Conservation (phyloP, 2,888 invertebrate genomes). For the Rutpela maculata region DNA sequence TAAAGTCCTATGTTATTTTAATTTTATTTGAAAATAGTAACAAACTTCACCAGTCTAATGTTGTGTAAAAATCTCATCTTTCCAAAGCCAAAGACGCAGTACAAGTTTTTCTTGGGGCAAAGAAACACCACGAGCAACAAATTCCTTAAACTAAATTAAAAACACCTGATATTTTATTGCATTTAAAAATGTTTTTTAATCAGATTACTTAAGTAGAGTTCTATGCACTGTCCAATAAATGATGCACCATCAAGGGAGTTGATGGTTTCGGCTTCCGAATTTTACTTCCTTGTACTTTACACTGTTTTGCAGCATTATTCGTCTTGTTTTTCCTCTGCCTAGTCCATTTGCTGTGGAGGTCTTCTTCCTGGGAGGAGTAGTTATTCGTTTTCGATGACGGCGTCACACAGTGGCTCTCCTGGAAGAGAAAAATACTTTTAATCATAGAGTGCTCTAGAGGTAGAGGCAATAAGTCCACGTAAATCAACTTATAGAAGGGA, state of each 20-base stretch:
- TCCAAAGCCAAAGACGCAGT: background rate
- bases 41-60: too few species aligned
- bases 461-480: too few species aligned
- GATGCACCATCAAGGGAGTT: conserved; percentile 68
- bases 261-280: conserved; percentile 59
- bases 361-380: conserved; percentile 46
- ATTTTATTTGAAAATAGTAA: too few species aligned
- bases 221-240: conserved; percentile 64
- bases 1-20: too few species aligned
- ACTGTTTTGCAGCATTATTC: conserved; percentile 58
- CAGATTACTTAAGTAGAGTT: conserved; percentile 4
- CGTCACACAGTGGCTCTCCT: conserved; percentile 59
- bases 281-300: conserved; percentile 57
- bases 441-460: background rate
- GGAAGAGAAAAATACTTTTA: conserved; percentile 35
- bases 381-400: conserved; percentile 51
- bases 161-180: conserved; percentile 13
- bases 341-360: conserved; percentile 57
- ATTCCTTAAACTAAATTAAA: background rate
- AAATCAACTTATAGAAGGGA: too few species aligned
- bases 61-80: background rate
- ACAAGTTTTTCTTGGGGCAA: conserved; percentile 13
- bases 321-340: conserved; percentile 40
- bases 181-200: conserved; percentile 20
- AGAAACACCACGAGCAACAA: background rate